Conservation (phyloP, 2,888 invertebrate species). For the Aleiodes leptofemur region DNA sequence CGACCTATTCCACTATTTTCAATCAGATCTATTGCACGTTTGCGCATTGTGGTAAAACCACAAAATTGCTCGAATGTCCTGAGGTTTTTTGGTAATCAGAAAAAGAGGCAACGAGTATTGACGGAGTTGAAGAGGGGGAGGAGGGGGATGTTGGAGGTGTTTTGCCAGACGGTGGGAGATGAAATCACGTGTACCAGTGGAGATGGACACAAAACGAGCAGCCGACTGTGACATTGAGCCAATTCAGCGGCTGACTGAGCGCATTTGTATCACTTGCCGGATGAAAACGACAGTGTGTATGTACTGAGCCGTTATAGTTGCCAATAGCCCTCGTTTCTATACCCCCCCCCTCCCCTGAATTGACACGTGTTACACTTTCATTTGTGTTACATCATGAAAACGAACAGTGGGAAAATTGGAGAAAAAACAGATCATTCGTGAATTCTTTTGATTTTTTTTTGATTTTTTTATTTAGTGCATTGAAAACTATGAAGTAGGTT, state of each 20-base stretch:
- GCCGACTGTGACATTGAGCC: slow-evolving; percentile 17
- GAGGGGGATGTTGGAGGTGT: no score
- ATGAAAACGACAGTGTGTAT: slow-evolving; percentile 17
- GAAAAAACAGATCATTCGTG: no score
- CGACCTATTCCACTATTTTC: slow-evolving; percentile 14
- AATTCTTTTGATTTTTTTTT: no score
- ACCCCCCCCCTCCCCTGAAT: neutral
- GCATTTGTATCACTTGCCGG: slow-evolving; percentile 23
- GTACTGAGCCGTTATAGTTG: neutral
- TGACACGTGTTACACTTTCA: neutral
- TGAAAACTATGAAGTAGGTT: no score
- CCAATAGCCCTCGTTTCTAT: neutral
- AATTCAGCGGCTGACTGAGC: slow-evolving; percentile 32
- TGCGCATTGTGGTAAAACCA: no score
- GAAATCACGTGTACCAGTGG: neutral
- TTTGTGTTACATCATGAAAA: no score
- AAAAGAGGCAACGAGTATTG: no score
- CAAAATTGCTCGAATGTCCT: no score
- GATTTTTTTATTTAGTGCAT: no score
- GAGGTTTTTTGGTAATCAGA: no score
- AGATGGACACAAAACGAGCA: slow-evolving; percentile 7
- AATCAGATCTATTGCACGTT: neutral
- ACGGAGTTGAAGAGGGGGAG: no score
- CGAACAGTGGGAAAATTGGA: no score
- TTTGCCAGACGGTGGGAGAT: neutral